Conservation (phyloP, 2,888 invertebrate species). For the Caenorhabditis angaria region DNA sequence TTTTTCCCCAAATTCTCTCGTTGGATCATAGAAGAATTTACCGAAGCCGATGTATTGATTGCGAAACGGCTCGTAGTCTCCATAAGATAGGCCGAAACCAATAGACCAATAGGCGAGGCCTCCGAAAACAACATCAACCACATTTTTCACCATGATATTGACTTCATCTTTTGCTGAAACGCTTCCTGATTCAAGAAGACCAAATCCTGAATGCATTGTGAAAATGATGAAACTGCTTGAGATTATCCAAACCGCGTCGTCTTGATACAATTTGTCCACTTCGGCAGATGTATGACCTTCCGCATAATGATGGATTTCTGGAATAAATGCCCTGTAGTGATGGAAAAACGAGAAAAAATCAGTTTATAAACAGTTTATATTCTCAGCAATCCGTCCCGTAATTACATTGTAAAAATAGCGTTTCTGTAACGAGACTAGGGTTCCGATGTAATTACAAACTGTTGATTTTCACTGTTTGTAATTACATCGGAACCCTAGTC, state of each 20-base stretch:
- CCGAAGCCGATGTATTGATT: slow-evolving; percentile 68
- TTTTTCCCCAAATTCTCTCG: slow-evolving; percentile 33
- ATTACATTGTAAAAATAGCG: too few relatives aligned
- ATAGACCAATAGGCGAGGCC: slow-evolving; percentile 93
- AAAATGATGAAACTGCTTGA: slow-evolving; percentile 68
- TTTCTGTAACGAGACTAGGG: too few relatives aligned
- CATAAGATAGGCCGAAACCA: slow-evolving; percentile 82
- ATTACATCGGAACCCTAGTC: too few relatives aligned
- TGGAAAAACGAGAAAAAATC: too few relatives aligned
- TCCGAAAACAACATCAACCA: slow-evolving; percentile 85
- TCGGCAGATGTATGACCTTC: slow-evolving; percentile 36
- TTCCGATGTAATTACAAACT: too few relatives aligned
- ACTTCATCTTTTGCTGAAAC: slow-evolving; percentile 70
- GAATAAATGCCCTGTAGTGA: neutral
- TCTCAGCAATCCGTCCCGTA: too few relatives aligned
- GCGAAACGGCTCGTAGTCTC: slow-evolving; percentile 52
- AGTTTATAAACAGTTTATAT: too few relatives aligned
- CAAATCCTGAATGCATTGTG: slow-evolving; percentile 71
- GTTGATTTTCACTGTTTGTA: too few relatives aligned
- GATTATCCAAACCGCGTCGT: slow-evolving; percentile 70
- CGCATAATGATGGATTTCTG: slow-evolving; percentile 60
- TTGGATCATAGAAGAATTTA: slow-evolving; percentile 68
- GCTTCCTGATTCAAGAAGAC: slow-evolving; percentile 68
- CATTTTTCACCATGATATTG: slow-evolving; percentile 88
- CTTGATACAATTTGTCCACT: slow-evolving; percentile 61